Evolutionary conservation across 2,797 vertebrate genomes (phyloP), one percentile per base, ranked within the genome.

Genomic region (Macropodus opercularis): DNA sequence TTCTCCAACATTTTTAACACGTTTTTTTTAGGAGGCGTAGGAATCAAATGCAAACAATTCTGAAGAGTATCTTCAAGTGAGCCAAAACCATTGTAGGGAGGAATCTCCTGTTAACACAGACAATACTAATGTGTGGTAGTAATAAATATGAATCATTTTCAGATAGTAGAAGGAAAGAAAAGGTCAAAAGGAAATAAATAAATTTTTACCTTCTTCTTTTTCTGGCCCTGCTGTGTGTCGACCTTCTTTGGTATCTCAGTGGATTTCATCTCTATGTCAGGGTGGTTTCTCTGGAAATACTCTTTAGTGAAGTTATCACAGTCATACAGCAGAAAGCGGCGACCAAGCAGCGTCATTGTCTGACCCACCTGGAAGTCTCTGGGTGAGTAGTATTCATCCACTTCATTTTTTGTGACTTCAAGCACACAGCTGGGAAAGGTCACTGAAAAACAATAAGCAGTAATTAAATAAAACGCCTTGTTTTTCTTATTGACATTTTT

Each of bases 21-120:
- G 2, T 97, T 87, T 75, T 91, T 95, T 80, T 72, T 89, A 2
- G 94, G 95, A n/a, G 92, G 91, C 70, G 92, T 80, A 21, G 96
- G 97, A 66, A 94, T 49, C 40, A 99, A 88, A 58, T 81, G 87
- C 26, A 95, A 91, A 79, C 96, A 99, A 58, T 97, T 99, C 86
- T 97, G 95, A 43, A 94, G 90, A 8, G 96, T 95, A 74, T 98
- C 96, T 70, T 99, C 96, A 14, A 94, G 67, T 2, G 94, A 85
- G 8, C 97, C 97, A 40, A 93, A 98, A 31, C 96, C 95, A 32
- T 98, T 98, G 69, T 97, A 98, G 0, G 95, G 95, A 48, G 96
- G 95, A 69, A 96, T 67, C 31, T 88, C 88, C 95, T 97, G 80
- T 31, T 36, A 46, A 51, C 18, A 34, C 48, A 9, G 3, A 29